These are phyloP conservation scores for Laticauda laticaudata DNA, from an alignment of 2,113 vertebrate genomes.

Conservation along the genomic window DNA sequence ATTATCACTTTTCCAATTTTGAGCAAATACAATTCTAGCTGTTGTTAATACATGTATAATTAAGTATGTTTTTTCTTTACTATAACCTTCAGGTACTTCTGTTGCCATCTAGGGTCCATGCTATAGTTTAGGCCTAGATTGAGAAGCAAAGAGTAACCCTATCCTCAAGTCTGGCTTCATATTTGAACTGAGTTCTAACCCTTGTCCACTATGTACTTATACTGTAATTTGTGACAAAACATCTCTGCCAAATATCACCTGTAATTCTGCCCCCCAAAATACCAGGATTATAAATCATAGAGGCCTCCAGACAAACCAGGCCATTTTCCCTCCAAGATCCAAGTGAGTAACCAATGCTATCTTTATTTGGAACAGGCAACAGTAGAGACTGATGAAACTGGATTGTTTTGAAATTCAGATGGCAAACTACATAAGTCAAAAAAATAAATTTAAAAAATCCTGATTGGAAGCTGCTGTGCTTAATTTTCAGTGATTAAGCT, in stretches of 20 bases:
- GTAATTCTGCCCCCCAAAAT: not conserved
- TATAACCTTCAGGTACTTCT: not conserved
- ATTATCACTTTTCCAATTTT: too few species aligned
- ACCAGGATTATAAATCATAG: not conserved
- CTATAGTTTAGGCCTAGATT: not conserved
- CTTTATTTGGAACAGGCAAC: not conserved
- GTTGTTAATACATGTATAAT: too few species aligned
- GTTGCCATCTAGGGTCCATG: not conserved
- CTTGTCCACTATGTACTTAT: not conserved
- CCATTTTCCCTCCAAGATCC: not conserved
- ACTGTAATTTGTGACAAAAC: not conserved
- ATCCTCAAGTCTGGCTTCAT: not conserved
- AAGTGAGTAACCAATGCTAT: not conserved
- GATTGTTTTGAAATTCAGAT: not conserved
- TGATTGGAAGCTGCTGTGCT: not conserved
- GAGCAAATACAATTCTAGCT: too few species aligned
- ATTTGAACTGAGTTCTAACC: not conserved
- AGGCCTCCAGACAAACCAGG: not conserved
- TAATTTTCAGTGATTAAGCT: not conserved
- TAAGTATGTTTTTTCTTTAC: too few species aligned
- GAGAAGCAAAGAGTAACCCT: not conserved
- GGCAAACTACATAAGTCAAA: not conserved
- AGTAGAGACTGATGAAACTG: not conserved
- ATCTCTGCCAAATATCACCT: not conserved
- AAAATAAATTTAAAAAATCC: too few species aligned